A percentile compares a stretch with the other conserved stretches of the same genome.
These are phyloP conservation scores for Otolemur crassicaudatus DNA, from an alignment of 2,797 vertebrate species.

Conservation along the genomic window DNA sequence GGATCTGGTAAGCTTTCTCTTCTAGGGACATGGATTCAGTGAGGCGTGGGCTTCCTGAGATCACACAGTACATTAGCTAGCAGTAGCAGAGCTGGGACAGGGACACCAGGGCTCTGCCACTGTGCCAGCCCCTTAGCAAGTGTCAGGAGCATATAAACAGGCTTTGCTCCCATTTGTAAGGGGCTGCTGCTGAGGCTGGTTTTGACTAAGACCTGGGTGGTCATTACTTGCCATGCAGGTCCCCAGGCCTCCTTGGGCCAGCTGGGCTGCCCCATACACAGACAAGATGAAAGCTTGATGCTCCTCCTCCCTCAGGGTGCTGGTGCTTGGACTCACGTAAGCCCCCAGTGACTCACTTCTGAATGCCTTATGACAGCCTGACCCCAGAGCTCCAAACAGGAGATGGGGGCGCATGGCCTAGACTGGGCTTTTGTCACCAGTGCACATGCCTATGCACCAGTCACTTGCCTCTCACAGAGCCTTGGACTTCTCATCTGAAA, in stretches of 20 bases:
- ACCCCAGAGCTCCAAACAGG: neutral
- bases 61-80: neutral
- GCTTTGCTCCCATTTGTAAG: neutral
- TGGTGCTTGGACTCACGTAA: fast-evolving
- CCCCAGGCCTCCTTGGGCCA: neutral
- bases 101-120: neutral
- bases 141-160: neutral
- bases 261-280: neutral
- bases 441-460: neutral
- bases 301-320: fast-evolving
- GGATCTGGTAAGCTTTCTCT: neutral
- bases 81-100: neutral
- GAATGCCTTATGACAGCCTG: neutral
- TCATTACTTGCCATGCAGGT: neutral
- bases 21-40: neutral
- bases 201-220: neutral
- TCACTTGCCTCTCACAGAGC: neutral
- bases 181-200: neutral
- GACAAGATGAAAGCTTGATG: neutral
- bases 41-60: neutral
- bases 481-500: neutral
- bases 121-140: neutral
- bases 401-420: fast-evolving
- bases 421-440: fast-evolving
- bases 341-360: neutral